Evolutionary conservation across 2,797 vertebrate genomes (phyloP), one percentile per base, ranked within the genome.

Genomic region (Betta splendens): DNA sequence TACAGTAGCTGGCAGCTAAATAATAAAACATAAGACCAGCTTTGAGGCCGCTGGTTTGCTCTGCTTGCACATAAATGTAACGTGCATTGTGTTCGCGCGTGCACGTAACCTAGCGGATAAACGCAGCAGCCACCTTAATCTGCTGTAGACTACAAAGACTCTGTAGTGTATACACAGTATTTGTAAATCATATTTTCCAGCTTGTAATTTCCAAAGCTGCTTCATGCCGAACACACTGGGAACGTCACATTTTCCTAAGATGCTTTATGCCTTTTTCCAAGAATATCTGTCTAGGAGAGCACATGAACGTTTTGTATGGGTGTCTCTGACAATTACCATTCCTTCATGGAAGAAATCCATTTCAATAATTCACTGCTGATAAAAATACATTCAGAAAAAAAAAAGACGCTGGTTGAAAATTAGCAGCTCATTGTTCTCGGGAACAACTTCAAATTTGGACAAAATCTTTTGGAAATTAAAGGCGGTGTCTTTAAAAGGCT

Each of bases 381-480:
- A 62, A 42, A 43, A 80, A 75, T 37, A 23, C 31, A 28, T 66
- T 56, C 25, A 63, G 49, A 28, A 68, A 69, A 31, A 69, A 31
- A 49, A 61, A 69, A 65, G 0, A 62, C 8, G 35, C 26, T 13
- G 28, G 48, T 36, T 20, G 23, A 37, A 68, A 73, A 78, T 81
- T 32, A 77, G 69, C 43, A 40, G 62, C 54, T 77, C 68, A 80
- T 80, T 81, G 70, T 73, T 9, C 18, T 62, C 20, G 32, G 62
- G 50, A 51, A 54, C 58, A 74, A 69, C 32, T 75, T 51, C 2
- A 35, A 44, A 70, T 57, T 69, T 57, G 63, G n/a, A n/a, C n/a
- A n/a, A 51, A 86, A 75, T 51, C 58, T 81, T 80, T 74, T 48
- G n/a, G 35, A 84, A 80, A 76, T 66, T 36, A 78, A 60, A 39